Conservation (phyloP, 2,113 vertebrate genomes). For the Hippopotamus amphibius region DNA sequence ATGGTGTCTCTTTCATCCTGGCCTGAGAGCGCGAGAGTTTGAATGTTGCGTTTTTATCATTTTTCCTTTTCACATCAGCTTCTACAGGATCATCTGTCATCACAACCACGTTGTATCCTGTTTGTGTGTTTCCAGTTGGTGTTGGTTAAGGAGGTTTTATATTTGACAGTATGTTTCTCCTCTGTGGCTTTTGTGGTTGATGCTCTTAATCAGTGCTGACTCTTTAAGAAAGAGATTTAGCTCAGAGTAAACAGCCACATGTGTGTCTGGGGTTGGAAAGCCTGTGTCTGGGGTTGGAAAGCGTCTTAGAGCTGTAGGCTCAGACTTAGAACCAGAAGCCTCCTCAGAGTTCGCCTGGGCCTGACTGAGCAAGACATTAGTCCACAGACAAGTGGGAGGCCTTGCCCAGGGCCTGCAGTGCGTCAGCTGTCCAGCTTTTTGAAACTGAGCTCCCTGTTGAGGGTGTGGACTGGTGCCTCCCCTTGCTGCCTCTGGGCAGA, state of each 20-base stretch:
- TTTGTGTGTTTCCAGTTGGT: slow-evolving; percentile 41
- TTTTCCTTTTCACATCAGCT: slow-evolving; percentile 66
- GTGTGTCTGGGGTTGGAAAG: not conserved
- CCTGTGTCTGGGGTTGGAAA: not conserved
- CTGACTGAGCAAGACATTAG: fast-evolving
- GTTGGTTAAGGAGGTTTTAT: not conserved
- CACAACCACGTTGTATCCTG: not conserved
- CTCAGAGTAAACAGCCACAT: not conserved
- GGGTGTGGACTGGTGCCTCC: fast-evolving
- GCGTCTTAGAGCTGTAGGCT: fast-evolving
- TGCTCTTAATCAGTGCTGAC: slow-evolving; percentile 46
- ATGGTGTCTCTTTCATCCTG: slow-evolving; percentile 73
- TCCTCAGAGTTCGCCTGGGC: not conserved
- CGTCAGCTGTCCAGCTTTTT: fast-evolving
- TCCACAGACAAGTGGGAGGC: fast-evolving
- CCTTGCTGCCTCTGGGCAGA: fast-evolving
- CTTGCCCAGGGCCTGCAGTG: not conserved
- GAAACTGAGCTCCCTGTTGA: not conserved
- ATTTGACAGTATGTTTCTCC: slow-evolving; percentile 41
- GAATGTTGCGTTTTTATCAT: not conserved
- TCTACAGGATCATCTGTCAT: not conserved
- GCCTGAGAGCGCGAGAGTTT: slow-evolving; percentile 69
- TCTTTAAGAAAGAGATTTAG: slow-evolving; percentile 39
- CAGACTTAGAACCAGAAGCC: not conserved
- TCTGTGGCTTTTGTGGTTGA: not conserved